A percentile compares a stretch with the other conserved stretches of the same genome.
Evolutionary conservation across 2,113 vertebrate species (phyloP).

Genomic region (Oreochromis spilurus): DNA sequence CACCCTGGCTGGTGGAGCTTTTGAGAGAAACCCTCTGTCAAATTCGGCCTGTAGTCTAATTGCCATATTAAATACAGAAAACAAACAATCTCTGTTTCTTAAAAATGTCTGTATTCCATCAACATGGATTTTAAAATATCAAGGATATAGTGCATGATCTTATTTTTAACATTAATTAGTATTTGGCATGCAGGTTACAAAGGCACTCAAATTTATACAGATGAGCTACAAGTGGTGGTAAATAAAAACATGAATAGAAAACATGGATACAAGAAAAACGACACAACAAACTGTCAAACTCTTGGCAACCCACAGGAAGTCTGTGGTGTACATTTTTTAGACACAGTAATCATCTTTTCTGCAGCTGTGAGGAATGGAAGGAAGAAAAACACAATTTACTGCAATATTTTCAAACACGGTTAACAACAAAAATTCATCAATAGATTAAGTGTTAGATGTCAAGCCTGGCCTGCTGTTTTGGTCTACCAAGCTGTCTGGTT

Average conservation of each 20-base stretch:
- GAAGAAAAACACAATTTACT: conserved; percentile 14
- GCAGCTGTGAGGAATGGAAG: background rate
- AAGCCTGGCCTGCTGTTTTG: conserved; percentile 42
- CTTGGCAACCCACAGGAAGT: conserved; percentile 1
- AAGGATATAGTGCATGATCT: conserved; percentile 28
- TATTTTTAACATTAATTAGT: conserved; percentile 24
- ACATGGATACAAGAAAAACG: conserved; percentile 9
- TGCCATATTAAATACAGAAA: background rate
- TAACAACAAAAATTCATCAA: background rate
- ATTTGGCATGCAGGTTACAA: conserved; percentile 67
- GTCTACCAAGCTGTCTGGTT: conserved; percentile 57
- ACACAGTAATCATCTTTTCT: background rate
- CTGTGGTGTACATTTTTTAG: background rate
- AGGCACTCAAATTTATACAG: conserved; percentile 57
- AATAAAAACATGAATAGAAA: conserved; percentile 29
- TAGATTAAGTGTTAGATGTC: conserved; percentile 19
- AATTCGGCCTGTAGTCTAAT: background rate
- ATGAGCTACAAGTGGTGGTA: conserved; percentile 22
- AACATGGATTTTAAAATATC: conserved; percentile 45
- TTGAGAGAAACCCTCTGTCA: background rate
- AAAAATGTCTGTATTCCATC: conserved; percentile 47
- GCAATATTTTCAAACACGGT: background rate
- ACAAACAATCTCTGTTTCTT: background rate
- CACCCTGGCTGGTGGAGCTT: background rate
- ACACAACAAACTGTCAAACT: background rate